These are phyloP conservation scores for Melolontha melolontha DNA, from an alignment of 2,888 invertebrate genomes.

Conservation along the genomic window DNA sequence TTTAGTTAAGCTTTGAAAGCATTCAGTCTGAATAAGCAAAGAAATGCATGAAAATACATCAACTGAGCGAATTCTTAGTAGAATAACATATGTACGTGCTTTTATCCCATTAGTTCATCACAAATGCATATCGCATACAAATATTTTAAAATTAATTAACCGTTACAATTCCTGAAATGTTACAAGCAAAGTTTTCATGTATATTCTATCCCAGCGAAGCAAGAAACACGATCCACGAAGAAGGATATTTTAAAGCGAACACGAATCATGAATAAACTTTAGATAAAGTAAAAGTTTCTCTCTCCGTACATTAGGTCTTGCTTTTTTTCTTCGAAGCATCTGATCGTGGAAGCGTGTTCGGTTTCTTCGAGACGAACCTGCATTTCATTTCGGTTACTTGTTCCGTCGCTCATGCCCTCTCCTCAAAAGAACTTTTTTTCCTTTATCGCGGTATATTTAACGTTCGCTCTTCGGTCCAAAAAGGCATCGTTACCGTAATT, in stretches of 20 bases:
- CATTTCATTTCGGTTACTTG: not conserved
- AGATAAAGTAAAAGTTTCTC: slow-evolving; percentile 31
- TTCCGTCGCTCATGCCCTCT: slow-evolving; percentile 18
- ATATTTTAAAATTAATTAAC: slow-evolving; percentile 21
- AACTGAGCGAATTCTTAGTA: too few relatives aligned
- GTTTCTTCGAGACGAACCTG: not conserved
- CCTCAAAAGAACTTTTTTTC: slow-evolving; percentile 21
- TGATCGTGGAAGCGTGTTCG: slow-evolving; percentile 4
- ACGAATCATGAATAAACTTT: slow-evolving; percentile 33
- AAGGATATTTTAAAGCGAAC: slow-evolving; percentile 18
- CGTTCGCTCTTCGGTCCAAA: slow-evolving; percentile 18
- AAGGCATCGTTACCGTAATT: slow-evolving; percentile 35
- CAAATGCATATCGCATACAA: too few relatives aligned
- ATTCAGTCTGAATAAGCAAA: too few relatives aligned
- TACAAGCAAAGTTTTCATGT: slow-evolving; percentile 1
- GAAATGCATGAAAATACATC: too few relatives aligned
- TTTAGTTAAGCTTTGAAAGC: too few relatives aligned
- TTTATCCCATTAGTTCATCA: too few relatives aligned
- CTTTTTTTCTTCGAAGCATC: not conserved
- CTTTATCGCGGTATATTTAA: not conserved
- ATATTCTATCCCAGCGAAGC: slow-evolving; percentile 7
- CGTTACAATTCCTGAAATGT: too few relatives aligned
- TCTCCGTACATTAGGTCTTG: not conserved
- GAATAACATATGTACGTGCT: too few relatives aligned
- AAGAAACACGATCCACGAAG: slow-evolving; percentile 15